A percentile compares a stretch with the other conserved stretches of the same genome.
Evolutionary conservation across 2,888 invertebrate genomes (phyloP).

Genomic region (Zelleria hepariella): DNA sequence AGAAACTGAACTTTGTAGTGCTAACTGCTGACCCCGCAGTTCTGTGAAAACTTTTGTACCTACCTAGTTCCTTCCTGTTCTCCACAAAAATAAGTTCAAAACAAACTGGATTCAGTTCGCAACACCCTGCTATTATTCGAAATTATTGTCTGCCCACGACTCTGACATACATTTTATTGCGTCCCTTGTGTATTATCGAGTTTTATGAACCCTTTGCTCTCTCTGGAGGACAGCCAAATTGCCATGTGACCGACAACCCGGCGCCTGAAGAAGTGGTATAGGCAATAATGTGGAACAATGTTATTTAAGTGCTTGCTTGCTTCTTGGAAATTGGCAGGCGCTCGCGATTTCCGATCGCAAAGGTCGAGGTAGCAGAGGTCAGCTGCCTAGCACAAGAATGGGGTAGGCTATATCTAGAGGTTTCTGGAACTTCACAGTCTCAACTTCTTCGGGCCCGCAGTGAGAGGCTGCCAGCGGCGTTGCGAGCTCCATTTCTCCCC

Average conservation of each 20-base stretch:
- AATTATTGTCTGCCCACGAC: not conserved
- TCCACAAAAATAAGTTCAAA: not conserved
- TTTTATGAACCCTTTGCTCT: constrained; percentile 1
- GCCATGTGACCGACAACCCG: constrained; percentile 13
- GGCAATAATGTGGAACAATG: not conserved
- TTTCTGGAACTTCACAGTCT: no score
- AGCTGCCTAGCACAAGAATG: no score
- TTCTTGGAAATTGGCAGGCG: not conserved
- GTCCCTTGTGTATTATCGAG: constrained; percentile 1
- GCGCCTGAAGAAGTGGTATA: constrained; percentile 22
- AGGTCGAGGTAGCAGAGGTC: no score
- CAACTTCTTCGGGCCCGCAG: no score
- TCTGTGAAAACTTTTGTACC: no score
- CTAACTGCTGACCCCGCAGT: no score
- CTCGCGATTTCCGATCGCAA: not conserved
- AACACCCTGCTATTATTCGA: not conserved
- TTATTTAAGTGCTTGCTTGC: not conserved
- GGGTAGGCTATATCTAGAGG: no score
- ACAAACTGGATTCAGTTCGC: not conserved
- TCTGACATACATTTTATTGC: not conserved
- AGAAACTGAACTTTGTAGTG: no score
- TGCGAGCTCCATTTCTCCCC: no score
- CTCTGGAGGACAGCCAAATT: constrained; percentile 3
- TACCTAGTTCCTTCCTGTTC: no score
- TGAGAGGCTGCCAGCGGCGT: no score